A percentile compares a stretch with the other conserved stretches of the same genome.
phyloP scores from a whole-genome alignment of 2,113 vertebrate species.

The Leucopternis melanops region DNA sequence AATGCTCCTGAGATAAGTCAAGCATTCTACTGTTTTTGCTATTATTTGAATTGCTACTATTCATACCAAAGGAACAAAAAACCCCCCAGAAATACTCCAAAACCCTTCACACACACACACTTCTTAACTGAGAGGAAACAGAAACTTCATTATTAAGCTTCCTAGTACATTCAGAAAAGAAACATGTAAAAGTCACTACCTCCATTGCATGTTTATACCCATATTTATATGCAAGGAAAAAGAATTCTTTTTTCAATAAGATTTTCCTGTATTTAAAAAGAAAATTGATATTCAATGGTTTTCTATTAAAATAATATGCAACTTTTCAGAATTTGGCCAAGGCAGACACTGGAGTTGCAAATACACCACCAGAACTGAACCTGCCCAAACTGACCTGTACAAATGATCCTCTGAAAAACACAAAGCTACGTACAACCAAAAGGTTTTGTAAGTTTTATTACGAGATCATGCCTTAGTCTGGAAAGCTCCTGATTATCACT shows the following conservation, averaged over 20 bases:
- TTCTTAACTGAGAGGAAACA: not conserved
- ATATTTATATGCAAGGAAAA: not conserved
- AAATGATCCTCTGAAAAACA: fast-evolving
- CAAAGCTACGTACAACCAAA: fast-evolving
- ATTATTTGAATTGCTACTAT: not conserved
- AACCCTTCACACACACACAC: not conserved
- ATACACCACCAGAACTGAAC: not conserved
- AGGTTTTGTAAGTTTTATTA: not conserved
- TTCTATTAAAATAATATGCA: not conserved
- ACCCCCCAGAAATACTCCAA: not conserved
- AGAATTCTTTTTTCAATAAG: fast-evolving
- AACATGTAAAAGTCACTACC: not conserved
- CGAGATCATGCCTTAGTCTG: fast-evolving
- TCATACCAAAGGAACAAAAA: not conserved
- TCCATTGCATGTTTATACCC: not conserved
- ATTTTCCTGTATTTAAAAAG: not conserved
- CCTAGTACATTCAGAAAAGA: not conserved
- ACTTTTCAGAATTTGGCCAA: not conserved
- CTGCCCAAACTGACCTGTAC: fast-evolving
- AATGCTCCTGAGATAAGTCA: not conserved
- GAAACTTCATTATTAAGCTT: not conserved
- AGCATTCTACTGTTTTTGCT: not conserved
- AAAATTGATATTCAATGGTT: not conserved
- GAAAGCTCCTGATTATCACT: not conserved
- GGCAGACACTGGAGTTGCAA: not conserved